Evolutionary conservation across 2,797 vertebrate species (phyloP).

Genomic region (Prionace glauca): DNA sequence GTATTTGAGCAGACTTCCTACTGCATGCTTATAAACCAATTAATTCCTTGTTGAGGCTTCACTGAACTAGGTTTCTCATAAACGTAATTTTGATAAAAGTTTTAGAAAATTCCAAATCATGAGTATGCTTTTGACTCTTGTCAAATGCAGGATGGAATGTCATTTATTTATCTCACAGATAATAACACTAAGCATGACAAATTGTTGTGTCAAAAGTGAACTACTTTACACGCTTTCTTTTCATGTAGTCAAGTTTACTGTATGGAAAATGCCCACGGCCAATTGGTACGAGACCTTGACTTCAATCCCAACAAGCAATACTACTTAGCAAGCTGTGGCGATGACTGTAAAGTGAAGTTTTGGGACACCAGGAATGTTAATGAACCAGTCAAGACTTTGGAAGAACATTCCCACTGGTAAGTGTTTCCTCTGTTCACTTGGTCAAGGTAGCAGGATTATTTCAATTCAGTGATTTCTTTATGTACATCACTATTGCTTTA

Average conservation of each 20-base stretch:
- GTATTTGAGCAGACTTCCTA: neutral
- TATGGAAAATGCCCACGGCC: conserved; percentile 91
- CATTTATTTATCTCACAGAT: neutral
- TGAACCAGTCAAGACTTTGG: conserved; percentile 83
- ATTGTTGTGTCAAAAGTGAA: conserved; percentile 47
- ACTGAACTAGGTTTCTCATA: neutral
- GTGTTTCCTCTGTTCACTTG: conserved; percentile 40
- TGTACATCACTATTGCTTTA: neutral
- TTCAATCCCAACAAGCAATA: conserved; percentile 98
- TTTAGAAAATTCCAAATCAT: neutral
- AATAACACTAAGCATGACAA: neutral
- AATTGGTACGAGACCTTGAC: conserved; percentile 94
- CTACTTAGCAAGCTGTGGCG: conserved; percentile 92
- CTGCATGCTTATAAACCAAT: neutral
- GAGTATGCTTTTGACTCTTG: neutral
- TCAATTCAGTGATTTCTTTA: neutral
- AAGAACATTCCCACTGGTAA: conserved; percentile 96
- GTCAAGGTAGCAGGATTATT: neutral
- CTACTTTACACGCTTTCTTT: conserved; percentile 46
- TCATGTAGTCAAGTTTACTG: conserved; percentile 86
- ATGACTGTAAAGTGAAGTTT: conserved; percentile 98
- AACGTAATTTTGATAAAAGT: neutral
- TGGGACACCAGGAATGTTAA: conserved; percentile 86
- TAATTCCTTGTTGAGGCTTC: neutral
- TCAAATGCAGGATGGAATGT: neutral